A percentile compares a stretch with the other conserved stretches of the same genome.
Conservation (phyloP, 1,140 invertebrate genomes). For the Pemphigus obesinymphae region DNA sequence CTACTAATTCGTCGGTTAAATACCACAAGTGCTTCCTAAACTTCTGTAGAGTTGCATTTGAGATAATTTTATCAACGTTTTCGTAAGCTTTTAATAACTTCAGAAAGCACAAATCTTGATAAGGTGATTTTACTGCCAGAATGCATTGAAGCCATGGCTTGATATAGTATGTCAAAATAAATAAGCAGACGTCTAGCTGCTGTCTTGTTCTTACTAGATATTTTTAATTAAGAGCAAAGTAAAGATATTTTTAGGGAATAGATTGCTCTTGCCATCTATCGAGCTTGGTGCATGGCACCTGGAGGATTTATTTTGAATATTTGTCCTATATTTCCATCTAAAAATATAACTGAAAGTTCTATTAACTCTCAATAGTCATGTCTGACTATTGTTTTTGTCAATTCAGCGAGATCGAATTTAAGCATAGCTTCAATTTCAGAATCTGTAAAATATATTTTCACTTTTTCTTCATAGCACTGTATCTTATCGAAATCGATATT, state of each 20-base stretch:
- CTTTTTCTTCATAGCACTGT: not conserved
- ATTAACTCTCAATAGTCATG: not conserved
- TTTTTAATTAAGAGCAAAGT: not conserved
- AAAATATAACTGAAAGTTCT: slow-evolving; percentile 16
- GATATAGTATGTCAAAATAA: slow-evolving; percentile 43
- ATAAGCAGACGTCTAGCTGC: slow-evolving; percentile 27
- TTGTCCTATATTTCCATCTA: not conserved
- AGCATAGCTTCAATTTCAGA: not conserved
- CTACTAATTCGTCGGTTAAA: not conserved
- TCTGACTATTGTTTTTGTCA: not conserved
- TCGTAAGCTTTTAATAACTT: slow-evolving; percentile 37
- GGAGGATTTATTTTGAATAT: not conserved
- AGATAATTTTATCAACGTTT: slow-evolving; percentile 40
- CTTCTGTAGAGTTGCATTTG: not conserved
- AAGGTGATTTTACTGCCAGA: slow-evolving; percentile 26
- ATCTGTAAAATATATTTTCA: not conserved
- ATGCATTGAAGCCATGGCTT: slow-evolving; percentile 37
- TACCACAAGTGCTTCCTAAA: slow-evolving; percentile 12
- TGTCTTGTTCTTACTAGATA: not conserved
- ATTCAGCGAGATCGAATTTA: not conserved
- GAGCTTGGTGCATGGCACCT: not conserved
- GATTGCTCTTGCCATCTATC: not conserved
- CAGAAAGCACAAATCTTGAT: slow-evolving; percentile 41
- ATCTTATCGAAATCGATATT: slow-evolving; percentile 42
- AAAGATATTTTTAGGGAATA: slow-evolving; percentile 19